These are phyloP conservation scores for Ceryle rudis DNA, from an alignment of 2,797 vertebrate genomes.

Conservation along the genomic window DNA sequence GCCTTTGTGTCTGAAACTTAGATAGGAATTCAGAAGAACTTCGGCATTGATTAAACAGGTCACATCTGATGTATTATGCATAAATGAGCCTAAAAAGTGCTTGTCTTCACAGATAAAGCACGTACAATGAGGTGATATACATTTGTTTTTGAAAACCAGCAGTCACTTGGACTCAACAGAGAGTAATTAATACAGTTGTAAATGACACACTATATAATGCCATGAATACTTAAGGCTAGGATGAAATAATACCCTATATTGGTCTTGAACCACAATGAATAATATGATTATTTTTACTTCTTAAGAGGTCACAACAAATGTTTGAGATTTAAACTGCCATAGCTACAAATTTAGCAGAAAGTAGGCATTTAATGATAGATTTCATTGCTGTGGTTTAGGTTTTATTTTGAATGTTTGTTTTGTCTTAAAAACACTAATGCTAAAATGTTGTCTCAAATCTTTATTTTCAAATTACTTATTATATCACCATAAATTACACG, in stretches of 20 bases:
- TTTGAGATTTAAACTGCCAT: slow-evolving; percentile 77
- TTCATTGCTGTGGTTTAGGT: slow-evolving; percentile 81
- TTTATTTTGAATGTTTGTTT: slow-evolving; percentile 87
- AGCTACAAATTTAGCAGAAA: slow-evolving; percentile 85
- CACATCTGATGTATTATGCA: slow-evolving; percentile 68
- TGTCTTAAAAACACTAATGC: slow-evolving; percentile 86
- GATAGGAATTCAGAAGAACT: slow-evolving; percentile 64
- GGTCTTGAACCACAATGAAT: slow-evolving; percentile 74
- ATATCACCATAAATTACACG: slow-evolving; percentile 86
- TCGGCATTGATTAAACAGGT: slow-evolving; percentile 61
- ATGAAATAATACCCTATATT: slow-evolving; percentile 69
- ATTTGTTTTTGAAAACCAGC: slow-evolving; percentile 8
- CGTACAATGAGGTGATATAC: not conserved
- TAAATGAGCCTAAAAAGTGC: slow-evolving; percentile 56
- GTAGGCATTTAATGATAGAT: slow-evolving; percentile 87
- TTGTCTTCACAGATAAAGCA: slow-evolving; percentile 11
- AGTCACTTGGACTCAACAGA: slow-evolving; percentile 11
- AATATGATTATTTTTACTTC: slow-evolving; percentile 82
- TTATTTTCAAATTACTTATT: slow-evolving; percentile 88
- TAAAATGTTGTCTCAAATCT: slow-evolving; percentile 85
- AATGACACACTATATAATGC: slow-evolving; percentile 41
- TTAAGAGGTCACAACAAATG: slow-evolving; percentile 76
- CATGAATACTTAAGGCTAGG: slow-evolving; percentile 57
- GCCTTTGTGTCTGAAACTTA: slow-evolving; percentile 61
- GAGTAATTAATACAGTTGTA: slow-evolving; percentile 55